A percentile compares a stretch with the other conserved stretches of the same genome.
phyloP scores from a whole-genome alignment of 2,113 vertebrate species.

The Neogobius melanostomus region DNA sequence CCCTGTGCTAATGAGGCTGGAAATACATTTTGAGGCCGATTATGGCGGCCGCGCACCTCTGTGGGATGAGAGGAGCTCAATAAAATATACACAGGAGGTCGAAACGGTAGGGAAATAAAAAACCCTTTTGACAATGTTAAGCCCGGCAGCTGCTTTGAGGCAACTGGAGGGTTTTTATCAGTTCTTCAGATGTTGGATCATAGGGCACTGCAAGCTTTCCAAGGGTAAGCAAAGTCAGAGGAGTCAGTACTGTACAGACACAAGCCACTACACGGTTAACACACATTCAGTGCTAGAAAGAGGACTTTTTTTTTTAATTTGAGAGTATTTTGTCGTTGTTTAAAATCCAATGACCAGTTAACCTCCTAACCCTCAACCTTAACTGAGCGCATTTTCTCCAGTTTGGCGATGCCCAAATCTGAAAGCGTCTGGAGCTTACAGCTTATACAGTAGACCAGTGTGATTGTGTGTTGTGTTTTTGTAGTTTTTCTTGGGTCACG shows the following conservation, averaged over 20 bases:
- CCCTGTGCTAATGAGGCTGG: slow-evolving; percentile 75
- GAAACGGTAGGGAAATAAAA: slow-evolving; percentile 77
- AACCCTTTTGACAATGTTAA: slow-evolving; percentile 85
- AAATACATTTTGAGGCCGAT: slow-evolving; percentile 81
- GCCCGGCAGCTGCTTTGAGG: slow-evolving; percentile 81
- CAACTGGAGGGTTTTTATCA: slow-evolving; percentile 80
- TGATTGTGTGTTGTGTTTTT: no score
- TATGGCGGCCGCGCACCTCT: slow-evolving; percentile 63
- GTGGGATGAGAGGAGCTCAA: slow-evolving; percentile 82
- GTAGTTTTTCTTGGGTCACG: no score
- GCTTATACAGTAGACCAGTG: no score
- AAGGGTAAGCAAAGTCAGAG: slow-evolving; percentile 84
- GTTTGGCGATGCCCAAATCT: no score
- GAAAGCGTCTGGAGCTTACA: no score
- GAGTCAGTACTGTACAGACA: slow-evolving; percentile 76
- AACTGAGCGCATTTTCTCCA: no score
- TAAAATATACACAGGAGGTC: slow-evolving; percentile 85
- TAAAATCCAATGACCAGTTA: no score
- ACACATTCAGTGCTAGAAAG: slow-evolving; percentile 5
- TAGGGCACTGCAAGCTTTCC: slow-evolving; percentile 76
- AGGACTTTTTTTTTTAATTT: background rate
- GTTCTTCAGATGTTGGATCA: slow-evolving; percentile 84
- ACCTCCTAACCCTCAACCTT: no score
- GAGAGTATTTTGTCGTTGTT: no score
- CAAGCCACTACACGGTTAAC: slow-evolving; percentile 47